Conservation (phyloP, 2,797 vertebrate species). For the Spheniscus humboldti region DNA sequence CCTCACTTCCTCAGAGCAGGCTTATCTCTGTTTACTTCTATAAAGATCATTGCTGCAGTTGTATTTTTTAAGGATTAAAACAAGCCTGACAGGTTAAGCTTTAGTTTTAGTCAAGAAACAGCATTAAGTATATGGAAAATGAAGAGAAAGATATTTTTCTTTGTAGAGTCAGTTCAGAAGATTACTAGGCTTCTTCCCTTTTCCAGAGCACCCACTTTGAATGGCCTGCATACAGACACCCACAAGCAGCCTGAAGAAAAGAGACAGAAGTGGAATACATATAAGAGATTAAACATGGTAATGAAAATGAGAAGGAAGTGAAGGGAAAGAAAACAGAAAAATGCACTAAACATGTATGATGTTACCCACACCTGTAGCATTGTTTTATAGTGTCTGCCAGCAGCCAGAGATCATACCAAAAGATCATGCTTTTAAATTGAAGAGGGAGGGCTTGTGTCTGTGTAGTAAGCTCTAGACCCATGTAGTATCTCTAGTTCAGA, state of each 20-base stretch:
- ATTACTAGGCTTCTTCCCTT: neutral
- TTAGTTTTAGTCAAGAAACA: slow-evolving; percentile 16
- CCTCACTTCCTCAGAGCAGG: neutral
- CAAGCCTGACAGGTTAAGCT: neutral
- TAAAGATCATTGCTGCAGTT: neutral
- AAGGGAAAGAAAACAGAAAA: neutral
- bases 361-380: neutral
- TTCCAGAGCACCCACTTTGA: neutral
- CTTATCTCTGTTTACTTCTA: slow-evolving; percentile 24
- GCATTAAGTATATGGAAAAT: neutral
- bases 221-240: neutral
- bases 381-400: neutral
- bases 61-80: slow-evolving; percentile 46
- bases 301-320: neutral
- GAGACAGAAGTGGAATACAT: neutral
- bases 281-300: neutral
- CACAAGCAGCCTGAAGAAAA: neutral
- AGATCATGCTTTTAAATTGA: neutral
- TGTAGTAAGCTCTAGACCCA: neutral
- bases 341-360: neutral
- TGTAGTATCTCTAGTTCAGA: neutral
- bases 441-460: neutral
- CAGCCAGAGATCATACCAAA: neutral
- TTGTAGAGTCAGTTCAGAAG: neutral
- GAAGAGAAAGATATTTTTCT: neutral